These are phyloP conservation scores for Frankliniella fusca DNA, from an alignment of 2,888 invertebrate genomes.

Conservation along the genomic window DNA sequence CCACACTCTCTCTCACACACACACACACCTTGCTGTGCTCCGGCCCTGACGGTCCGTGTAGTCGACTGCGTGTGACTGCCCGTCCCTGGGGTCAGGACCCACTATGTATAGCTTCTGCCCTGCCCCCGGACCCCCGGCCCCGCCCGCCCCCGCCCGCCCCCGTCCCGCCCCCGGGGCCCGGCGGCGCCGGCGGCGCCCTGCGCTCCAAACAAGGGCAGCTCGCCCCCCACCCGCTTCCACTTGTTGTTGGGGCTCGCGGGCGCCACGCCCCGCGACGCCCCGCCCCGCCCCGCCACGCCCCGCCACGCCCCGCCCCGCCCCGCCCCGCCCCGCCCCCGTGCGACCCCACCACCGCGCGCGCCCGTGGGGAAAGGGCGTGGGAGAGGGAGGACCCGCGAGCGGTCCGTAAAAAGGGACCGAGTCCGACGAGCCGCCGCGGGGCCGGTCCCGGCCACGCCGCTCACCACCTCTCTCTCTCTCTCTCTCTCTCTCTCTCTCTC, in stretches of 20 bases:
- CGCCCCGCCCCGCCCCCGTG: background rate
- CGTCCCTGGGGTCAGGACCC: background rate
- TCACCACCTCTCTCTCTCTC: background rate
- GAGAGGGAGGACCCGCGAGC: background rate
- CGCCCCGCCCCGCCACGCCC: background rate
- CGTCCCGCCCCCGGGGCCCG: background rate
- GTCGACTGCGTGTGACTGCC: conserved; percentile 13
- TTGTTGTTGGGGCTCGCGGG: background rate
- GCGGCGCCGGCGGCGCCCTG: background rate
- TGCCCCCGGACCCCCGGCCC: background rate
- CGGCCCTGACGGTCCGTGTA: background rate
- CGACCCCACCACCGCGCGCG: background rate
- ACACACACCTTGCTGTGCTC: conserved; percentile 10
- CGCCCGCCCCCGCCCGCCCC: conserved; percentile 3
- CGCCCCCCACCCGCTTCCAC: background rate
- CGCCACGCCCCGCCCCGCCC: background rate
- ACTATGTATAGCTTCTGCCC: conserved; percentile 19
- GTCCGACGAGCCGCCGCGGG: background rate
- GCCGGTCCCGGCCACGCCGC: background rate
- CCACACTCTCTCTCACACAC: background rate
- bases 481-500: background rate
- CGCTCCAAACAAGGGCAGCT: conserved; percentile 10
- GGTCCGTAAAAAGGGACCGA: conserved; percentile 12
- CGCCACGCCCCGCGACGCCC: too few relatives aligned
- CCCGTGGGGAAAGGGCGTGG: background rate